A percentile compares a stretch with the other conserved stretches of the same genome.
Evolutionary conservation across 2,113 vertebrate species (phyloP).

Genomic region (Stictonetta naevosa): DNA sequence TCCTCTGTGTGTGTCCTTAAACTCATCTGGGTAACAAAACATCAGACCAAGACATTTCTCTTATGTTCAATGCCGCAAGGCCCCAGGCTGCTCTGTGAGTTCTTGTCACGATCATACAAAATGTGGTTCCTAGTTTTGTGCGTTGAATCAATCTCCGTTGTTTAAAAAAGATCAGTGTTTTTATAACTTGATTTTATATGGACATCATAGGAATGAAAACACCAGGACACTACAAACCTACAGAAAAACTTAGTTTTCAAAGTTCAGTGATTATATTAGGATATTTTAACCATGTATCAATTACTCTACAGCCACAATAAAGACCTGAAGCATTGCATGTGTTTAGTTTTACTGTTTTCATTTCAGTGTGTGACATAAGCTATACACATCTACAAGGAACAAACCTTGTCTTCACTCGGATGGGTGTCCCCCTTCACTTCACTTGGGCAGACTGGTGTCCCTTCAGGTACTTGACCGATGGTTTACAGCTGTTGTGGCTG

Average conservation of each 20-base stretch:
- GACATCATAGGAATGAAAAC: slow-evolving; percentile 61
- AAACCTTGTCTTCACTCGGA: accelerated
- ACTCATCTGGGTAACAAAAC: background rate
- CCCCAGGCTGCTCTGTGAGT: background rate
- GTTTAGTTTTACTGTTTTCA: background rate
- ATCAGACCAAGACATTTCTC: background rate
- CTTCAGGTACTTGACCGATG: accelerated
- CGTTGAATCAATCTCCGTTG: background rate
- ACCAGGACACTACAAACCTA: slow-evolving; percentile 66
- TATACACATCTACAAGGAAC: background rate
- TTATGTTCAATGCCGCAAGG: background rate
- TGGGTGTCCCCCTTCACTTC: background rate
- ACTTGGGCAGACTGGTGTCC: background rate
- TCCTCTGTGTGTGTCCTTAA: background rate
- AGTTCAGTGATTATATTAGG: slow-evolving; percentile 47
- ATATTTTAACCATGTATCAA: slow-evolving; percentile 64
- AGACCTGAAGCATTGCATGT: slow-evolving; percentile 36
- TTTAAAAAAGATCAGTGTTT: slow-evolving; percentile 56
- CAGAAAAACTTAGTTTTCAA: slow-evolving; percentile 78
- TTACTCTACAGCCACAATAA: slow-evolving; percentile 75
- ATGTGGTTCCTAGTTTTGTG: slow-evolving; percentile 20
- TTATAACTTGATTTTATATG: slow-evolving; percentile 70
- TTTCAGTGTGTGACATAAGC: background rate
- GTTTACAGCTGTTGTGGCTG: background rate
- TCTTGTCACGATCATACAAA: background rate